These are phyloP conservation scores for Abscondita cerata DNA, from an alignment of 2,888 invertebrate species.

Conservation along the genomic window DNA sequence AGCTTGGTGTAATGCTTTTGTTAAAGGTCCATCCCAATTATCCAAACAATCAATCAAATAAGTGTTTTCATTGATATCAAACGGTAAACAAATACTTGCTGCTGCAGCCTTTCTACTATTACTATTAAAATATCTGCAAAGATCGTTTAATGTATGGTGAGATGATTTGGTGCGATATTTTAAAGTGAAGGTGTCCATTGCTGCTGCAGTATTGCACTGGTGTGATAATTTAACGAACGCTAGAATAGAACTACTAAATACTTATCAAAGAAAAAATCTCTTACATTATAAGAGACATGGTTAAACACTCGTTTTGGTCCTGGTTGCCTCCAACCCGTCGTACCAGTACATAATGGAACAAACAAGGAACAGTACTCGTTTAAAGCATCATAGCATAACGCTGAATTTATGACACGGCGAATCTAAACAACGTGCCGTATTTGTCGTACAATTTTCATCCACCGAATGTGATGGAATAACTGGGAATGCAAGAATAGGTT, in stretches of 20 bases:
- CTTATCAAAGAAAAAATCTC: too few species aligned
- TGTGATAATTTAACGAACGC: slow-evolving; percentile 79
- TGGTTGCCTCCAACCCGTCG: slow-evolving; percentile 71
- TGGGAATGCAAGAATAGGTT: slow-evolving; percentile 76
- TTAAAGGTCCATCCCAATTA: slow-evolving; percentile 68
- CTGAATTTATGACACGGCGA: slow-evolving; percentile 71
- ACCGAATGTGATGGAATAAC: slow-evolving; percentile 66
- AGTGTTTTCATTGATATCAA: slow-evolving; percentile 70
- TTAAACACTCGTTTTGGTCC: slow-evolving; percentile 66
- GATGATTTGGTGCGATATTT: slow-evolving; percentile 74
- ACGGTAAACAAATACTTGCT: slow-evolving; percentile 75
- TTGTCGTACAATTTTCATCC: too few species aligned
- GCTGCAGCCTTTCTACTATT: slow-evolving; percentile 77
- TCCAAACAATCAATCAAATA: slow-evolving; percentile 81
- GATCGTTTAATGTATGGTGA: slow-evolving; percentile 65
- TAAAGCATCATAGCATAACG: slow-evolving; percentile 69
- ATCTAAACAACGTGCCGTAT: slow-evolving; percentile 66
- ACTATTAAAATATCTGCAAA: slow-evolving; percentile 69
- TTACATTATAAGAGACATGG: slow-evolving; percentile 69
- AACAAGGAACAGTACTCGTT: slow-evolving; percentile 74
- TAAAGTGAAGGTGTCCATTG: slow-evolving; percentile 80
- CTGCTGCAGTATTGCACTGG: slow-evolving; percentile 84
- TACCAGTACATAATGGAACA: slow-evolving; percentile 74
- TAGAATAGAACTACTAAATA: too few species aligned
- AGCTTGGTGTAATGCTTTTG: slow-evolving; percentile 77